Base-by-base conservation (phyloP, 2,888 invertebrate genomes). In the Amaurobius ferox region DNA sequence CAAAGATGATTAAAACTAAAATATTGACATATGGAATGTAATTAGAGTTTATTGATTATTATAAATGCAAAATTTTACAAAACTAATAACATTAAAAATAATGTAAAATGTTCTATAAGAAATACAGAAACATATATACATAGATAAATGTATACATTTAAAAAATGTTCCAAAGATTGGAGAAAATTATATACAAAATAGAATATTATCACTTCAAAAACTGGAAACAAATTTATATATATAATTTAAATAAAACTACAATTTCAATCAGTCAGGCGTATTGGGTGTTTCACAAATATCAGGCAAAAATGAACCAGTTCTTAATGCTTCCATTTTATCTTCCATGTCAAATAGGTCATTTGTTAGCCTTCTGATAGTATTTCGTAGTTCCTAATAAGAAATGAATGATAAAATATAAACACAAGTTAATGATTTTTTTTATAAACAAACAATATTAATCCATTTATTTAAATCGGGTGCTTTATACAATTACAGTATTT, bases 311-410 rank as follows among this genome's bases (percentile, higher is more conserved):
- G 80, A 76, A 3, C 87, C 79, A 44, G 79, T 87, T 72, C 87
- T 71, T 35, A 87, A 61, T 28, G 87, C 79, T 39, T 87, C 80
- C 77, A 87, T 80, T 78, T 87, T 87, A 68, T 87, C 87, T 73
- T 87, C 87, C 76, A 87, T 77, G 44, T 87, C 79, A 81, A 87
- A 87, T 29, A 87, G 61, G 30, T 87, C 87, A 81, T 87, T 81
- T 23, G 87, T 87, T 28, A 87, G 73, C 35, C 87, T 77, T 19
- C 81, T 64, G n/a, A 87, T 77, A 9, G 87, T 87, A 48, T 73
- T 80, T 67, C 79, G 64, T 11, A 87, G 66, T 40, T 87, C 87
- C 87, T 87, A 30, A 7, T 72, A 55, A n/a, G 13, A 32, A 55
- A 55, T 64, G 16, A 28, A 28, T n/a, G n/a, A n/a, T n/a, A n/a